Conservation (phyloP, 2,888 invertebrate species). For the Tetranychus piercei region DNA sequence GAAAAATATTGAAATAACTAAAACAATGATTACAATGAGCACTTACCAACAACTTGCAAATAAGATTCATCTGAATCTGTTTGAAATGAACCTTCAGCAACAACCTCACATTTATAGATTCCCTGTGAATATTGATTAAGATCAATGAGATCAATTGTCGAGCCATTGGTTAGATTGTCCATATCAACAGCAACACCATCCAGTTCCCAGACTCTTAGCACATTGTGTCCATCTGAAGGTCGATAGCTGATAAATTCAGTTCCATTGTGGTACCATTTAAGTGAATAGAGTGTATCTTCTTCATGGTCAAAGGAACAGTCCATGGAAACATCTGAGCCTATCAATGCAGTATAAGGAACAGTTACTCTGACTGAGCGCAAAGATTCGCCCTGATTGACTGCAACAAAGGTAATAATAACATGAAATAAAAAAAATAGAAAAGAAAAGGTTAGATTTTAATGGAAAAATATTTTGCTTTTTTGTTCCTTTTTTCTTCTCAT, state of each 20-base stretch:
- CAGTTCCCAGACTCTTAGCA: neutral
- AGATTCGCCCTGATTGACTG: neutral
- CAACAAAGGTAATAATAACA: too few relatives aligned
- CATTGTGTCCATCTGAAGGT: neutral
- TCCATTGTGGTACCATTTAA: slow-evolving; percentile 19
- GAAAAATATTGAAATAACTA: too few relatives aligned
- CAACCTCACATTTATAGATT: slow-evolving; percentile 17
- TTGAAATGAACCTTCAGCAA: slow-evolving; percentile 18
- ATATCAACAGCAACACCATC: neutral
- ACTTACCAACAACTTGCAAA: slow-evolving; percentile 15
- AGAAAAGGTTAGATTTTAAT: neutral
- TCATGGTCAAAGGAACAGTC: slow-evolving; percentile 15
- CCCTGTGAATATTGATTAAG: slow-evolving; percentile 14
- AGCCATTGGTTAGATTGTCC: slow-evolving; percentile 7
- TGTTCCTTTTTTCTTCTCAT: too few relatives aligned
- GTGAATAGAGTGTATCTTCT: slow-evolving; percentile 18
- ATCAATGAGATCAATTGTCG: slow-evolving; percentile 8
- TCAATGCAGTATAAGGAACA: neutral
- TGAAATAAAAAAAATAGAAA: neutral
- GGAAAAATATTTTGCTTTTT: neutral
- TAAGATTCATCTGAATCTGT: slow-evolving; percentile 8
- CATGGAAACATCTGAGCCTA: neutral
- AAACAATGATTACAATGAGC: neutral
- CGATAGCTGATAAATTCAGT: slow-evolving; percentile 19
- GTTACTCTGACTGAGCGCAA: neutral